Conservation (phyloP, 2,113 vertebrate genomes). For the Salminus brasiliensis region DNA sequence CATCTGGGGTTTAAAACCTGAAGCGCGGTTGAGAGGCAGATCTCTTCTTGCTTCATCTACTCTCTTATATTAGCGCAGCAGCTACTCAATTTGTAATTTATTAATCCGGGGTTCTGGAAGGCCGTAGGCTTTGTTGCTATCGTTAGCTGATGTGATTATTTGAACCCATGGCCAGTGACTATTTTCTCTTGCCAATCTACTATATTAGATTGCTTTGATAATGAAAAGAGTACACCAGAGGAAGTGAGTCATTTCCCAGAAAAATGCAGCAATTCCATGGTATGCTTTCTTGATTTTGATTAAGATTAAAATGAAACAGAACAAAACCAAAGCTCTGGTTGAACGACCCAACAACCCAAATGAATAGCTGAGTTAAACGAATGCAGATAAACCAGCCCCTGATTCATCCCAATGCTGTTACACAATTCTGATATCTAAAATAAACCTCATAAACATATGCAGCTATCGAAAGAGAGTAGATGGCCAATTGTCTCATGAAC, state of each 20-base stretch:
- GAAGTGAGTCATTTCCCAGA: slow-evolving; percentile 36
- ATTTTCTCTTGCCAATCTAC: slow-evolving; percentile 36
- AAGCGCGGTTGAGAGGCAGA: not conserved
- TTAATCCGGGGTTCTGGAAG: slow-evolving; percentile 25
- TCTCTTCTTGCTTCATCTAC: slow-evolving; percentile 22
- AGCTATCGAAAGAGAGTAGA: not conserved
- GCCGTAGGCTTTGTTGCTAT: slow-evolving; percentile 36
- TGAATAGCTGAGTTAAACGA: not conserved
- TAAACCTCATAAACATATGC: not conserved
- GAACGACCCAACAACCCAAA: not conserved
- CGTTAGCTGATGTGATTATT: slow-evolving; percentile 50
- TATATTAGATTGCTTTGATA: slow-evolving; percentile 39
- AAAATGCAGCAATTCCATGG: not conserved
- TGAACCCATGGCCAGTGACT: slow-evolving; percentile 33
- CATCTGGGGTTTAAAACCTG: not conserved
- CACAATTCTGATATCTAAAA: not conserved
- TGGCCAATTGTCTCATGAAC: not conserved
- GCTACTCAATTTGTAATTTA: slow-evolving; percentile 18
- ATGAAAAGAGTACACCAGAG: slow-evolving; percentile 40
- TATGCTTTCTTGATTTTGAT: not conserved
- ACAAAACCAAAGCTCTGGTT: not conserved
- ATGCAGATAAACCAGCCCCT: not conserved
- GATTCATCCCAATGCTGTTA: not conserved
- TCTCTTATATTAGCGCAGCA: slow-evolving; percentile 34
- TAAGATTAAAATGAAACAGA: slow-evolving; percentile 2